Base-by-base conservation (phyloP, 2,888 invertebrate species). In the Protophormia terraenovae region DNA sequence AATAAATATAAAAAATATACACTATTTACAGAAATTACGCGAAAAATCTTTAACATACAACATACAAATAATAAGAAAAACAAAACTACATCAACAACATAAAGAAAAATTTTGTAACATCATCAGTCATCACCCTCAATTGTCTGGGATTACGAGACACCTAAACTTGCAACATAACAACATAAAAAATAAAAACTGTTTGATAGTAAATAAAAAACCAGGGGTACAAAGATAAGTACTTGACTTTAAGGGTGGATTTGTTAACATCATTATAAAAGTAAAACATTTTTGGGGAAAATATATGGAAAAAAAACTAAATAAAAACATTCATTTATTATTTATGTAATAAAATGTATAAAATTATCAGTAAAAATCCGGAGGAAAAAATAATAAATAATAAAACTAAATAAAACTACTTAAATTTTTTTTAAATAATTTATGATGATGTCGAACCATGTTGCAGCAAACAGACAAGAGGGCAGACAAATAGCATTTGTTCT, bases 51-150 rank as follows among this genome's bases (percentile, higher is more conserved):
- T 69, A 24, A 22, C 12, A 72, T 60, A 60, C 29, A 14, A 69
- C n/a, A 5, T 29, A 55, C 19, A 64, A 73, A 64, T 14, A 79
- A 60, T 58, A 38, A 53, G 27, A 87, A 64, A 78, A 50, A 58
- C 72, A 71, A 38, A 62, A 67, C 7, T 53, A 35, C 14, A 14
- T 19, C 29, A 29, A 47, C 16, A 66, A 45, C n/a, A n/a, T n/a
- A n/a, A 24, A 66, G 22, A 50, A 77, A 32, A 82, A n/a, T n/a
- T 53, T 55, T 45, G 45, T 32, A 85, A 64, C 86, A 90, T 90
- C 90, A 90, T 90, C 90, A 89, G 90, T 90, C 90, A 90, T 90
- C 90, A 90, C 90, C 89, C 90, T 89, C 89, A 38, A 45, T 83
- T 72, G 81, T 81, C 72, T 77, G 67, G 67, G 12, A 76, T 19